Conservation (phyloP, 1,140 invertebrate genomes). For the Camponotus vicinus region DNA sequence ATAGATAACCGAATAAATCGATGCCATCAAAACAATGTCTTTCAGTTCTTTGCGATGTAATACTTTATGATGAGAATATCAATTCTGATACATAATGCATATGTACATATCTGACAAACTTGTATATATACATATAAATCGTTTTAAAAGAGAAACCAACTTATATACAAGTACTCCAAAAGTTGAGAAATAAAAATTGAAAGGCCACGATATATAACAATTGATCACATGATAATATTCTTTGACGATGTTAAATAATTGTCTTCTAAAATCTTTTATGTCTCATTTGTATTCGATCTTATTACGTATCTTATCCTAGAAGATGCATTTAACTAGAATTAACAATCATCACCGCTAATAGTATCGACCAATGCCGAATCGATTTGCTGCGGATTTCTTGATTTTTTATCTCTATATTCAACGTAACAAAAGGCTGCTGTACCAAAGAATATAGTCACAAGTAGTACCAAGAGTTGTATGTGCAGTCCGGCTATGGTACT, state of each 20-base stretch:
- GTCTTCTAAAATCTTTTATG: not conserved
- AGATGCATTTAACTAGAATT: conserved; percentile 1
- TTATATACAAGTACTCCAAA: not conserved
- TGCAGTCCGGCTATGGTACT: conserved; percentile 91
- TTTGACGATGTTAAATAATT: not conserved
- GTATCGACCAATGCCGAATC: conserved; percentile 68
- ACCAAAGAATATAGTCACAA: conserved; percentile 91
- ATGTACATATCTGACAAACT: not conserved
- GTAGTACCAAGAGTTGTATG: conserved; percentile 93
- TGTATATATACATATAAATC: not conserved
- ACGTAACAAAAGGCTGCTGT: conserved; percentile 93
- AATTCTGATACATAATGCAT: not conserved
- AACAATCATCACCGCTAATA: conserved; percentile 66
- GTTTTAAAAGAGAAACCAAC: not conserved
- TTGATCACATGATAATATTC: not conserved
- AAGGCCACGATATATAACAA: conserved; percentile 27
- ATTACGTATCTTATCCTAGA: not conserved
- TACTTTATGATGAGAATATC: conserved; percentile 1
- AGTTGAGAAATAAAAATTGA: conserved; percentile 11
- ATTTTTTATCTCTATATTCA: conserved; percentile 86
- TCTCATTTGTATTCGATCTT: not conserved
- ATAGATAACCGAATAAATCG: not conserved
- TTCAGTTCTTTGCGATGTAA: not conserved
- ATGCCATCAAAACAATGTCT: not conserved
- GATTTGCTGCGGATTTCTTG: conserved; percentile 64